A percentile compares a stretch with the other conserved stretches of the same genome.
Conservation (phyloP, 2,888 invertebrate genomes). For the Parthenolecanium corni region DNA sequence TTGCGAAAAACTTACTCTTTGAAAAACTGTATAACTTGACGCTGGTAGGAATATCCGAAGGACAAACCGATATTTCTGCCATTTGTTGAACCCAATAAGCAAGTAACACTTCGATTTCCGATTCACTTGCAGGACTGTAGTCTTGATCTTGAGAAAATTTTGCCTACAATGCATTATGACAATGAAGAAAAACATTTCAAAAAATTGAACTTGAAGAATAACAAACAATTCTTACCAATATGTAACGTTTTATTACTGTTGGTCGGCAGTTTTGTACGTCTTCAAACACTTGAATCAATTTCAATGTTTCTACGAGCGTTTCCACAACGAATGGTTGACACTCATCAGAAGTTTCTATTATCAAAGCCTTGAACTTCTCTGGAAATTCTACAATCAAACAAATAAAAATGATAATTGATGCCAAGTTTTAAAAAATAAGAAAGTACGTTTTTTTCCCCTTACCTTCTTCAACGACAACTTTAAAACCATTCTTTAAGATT, state of each 20-base stretch:
- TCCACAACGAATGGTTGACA: not conserved
- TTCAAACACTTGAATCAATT: not conserved
- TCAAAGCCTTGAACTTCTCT: not conserved
- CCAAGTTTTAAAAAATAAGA: too few relatives aligned
- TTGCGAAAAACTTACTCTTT: too few relatives aligned
- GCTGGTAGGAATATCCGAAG: too few relatives aligned
- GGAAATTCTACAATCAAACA: too few relatives aligned
- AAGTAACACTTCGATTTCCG: slow-evolving; percentile 5
- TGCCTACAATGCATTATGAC: not conserved
- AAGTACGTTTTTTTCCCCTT: too few relatives aligned
- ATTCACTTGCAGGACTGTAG: not conserved
- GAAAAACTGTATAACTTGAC: too few relatives aligned
- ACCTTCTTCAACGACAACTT: slow-evolving; percentile 30
- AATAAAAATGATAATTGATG: too few relatives aligned
- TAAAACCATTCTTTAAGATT: slow-evolving; percentile 34
- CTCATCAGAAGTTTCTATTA: not conserved
- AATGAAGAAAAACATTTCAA: not conserved
- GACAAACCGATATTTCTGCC: not conserved
- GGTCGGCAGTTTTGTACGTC: not conserved
- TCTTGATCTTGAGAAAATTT: not conserved
- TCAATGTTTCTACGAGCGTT: not conserved
- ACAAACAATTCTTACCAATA: not conserved
- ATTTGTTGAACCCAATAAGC: slow-evolving; percentile 13
- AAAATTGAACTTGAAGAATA: not conserved
- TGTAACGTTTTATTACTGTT: not conserved